phyloP scores from a whole-genome alignment of 2,888 invertebrate genomes.

The Latrodectus elegans region DNA sequence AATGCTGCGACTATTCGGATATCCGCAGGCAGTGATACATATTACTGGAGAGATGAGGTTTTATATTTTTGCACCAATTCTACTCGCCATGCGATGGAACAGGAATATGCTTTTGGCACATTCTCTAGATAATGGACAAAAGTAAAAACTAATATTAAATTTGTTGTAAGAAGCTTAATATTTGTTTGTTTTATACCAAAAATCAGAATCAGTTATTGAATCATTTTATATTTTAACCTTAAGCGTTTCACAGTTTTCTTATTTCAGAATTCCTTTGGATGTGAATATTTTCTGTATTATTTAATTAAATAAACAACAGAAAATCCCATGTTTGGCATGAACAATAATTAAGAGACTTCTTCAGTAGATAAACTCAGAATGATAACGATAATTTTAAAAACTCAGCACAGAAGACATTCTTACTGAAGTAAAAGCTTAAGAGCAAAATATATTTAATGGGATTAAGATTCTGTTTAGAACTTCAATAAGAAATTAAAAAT shows the following conservation, averaged over 20 bases:
- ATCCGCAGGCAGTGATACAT: conserved; percentile 67
- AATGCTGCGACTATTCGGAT: conserved; percentile 66
- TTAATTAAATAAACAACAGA: too few relatives aligned
- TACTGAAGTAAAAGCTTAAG: too few relatives aligned
- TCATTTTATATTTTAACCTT: background rate
- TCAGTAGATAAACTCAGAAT: too few relatives aligned
- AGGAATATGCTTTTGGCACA: conserved; percentile 53
- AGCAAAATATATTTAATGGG: too few relatives aligned
- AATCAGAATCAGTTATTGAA: background rate
- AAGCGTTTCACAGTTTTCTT: background rate
- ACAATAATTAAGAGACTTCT: too few relatives aligned
- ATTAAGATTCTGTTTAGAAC: too few relatives aligned
- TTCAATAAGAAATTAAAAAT: too few relatives aligned
- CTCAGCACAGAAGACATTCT: too few relatives aligned
- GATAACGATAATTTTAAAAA: too few relatives aligned
- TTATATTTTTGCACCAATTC: conserved; percentile 63
- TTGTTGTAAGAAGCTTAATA: conserved; percentile 33
- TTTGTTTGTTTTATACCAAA: background rate
- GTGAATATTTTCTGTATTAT: too few relatives aligned
- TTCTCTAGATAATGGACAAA: conserved; percentile 59
- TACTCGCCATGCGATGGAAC: conserved; percentile 43
- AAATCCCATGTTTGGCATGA: too few relatives aligned
- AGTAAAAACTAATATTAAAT: conserved; percentile 66
- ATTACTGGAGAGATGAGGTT: conserved; percentile 56
- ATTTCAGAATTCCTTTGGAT: too few relatives aligned